Evolutionary conservation across 2,113 vertebrate genomes (phyloP), one percentile per base, ranked within the genome.

Genomic region (Gambusia affinis): DNA sequence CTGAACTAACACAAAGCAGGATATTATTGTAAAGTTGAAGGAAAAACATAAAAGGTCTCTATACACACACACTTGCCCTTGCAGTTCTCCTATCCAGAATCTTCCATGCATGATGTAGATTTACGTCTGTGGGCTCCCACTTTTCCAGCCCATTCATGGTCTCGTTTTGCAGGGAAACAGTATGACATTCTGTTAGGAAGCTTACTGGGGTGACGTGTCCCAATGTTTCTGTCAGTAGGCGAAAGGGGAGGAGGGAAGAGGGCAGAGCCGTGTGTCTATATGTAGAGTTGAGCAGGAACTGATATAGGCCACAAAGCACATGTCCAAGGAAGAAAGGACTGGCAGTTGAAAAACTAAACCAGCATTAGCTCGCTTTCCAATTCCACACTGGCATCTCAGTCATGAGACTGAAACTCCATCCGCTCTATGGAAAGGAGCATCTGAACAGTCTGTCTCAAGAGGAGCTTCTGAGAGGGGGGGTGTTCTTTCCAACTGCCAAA

Each of bases 131-230:
- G 73, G 73, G 82, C 83, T 70, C 83, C 84, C 80, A 91, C 90
- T 91, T 94, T 94, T 93, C 94, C 92, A 94, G 81, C 89, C 94
- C 92, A 94, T 94, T 94, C 93, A 94, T 94, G 94, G 94, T 94
- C 94, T 94, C 91, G 73, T 74, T 91, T 94, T 93, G 92, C 91
- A 91, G 88, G 70, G 83, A 75, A 73, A 79, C 79, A 73, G 85
- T 81, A 86, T 70, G 82, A 80, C 84, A 83, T 85, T 76, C 79
- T 87, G 78, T 92, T 85, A 85, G 86, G 79, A 81, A 90, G 88
- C 90, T 91, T 89, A 89, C 76, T 60, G 78, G 69, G 67, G 63
- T 79, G 71, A 82, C 61, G 33, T 83, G 61, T 79, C 79, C 65
- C 44, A 73, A 39, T 79, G 39, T 78, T 73, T 75, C 60, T 44